Conservation (phyloP, 2,888 invertebrate species). For the Ceramica pisi region DNA sequence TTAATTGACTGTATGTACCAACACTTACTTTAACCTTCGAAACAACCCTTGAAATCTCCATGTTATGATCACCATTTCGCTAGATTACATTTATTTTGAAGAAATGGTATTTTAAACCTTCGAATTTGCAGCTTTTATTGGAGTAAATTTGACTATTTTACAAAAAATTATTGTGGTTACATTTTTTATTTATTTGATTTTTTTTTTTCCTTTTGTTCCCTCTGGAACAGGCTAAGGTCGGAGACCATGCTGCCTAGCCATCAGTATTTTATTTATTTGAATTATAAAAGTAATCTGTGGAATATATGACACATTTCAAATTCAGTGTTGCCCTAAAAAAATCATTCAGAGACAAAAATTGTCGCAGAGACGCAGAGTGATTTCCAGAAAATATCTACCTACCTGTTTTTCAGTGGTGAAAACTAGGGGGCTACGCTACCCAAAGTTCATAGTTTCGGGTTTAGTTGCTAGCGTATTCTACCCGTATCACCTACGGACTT, state of each 20-base stretch:
- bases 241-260: no score
- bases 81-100: slow-evolving; percentile 2
- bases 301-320: not conserved
- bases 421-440: no score
- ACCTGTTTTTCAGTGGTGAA: no score
- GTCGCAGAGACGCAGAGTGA: no score
- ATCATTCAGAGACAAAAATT: not conserved
- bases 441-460: no score
- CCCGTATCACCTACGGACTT: no score
- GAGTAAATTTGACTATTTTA: not conserved
- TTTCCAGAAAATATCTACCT: no score
- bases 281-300: no score
- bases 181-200: slow-evolving; percentile 25
- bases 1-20: not conserved
- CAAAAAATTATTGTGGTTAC: slow-evolving; percentile 16
- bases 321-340: not conserved
- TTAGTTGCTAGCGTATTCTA: no score
- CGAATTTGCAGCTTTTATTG: not conserved
- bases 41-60: slow-evolving; percentile 78
- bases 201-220: no score
- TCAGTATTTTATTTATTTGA: slow-evolving; percentile 18
- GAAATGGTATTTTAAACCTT: not conserved
- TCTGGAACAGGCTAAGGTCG: no score
- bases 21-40: slow-evolving; percentile 67
- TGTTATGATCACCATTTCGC: slow-evolving; percentile 78